Base-by-base conservation (phyloP, 2,113 vertebrate genomes). In the Phaethornis superciliosus region DNA sequence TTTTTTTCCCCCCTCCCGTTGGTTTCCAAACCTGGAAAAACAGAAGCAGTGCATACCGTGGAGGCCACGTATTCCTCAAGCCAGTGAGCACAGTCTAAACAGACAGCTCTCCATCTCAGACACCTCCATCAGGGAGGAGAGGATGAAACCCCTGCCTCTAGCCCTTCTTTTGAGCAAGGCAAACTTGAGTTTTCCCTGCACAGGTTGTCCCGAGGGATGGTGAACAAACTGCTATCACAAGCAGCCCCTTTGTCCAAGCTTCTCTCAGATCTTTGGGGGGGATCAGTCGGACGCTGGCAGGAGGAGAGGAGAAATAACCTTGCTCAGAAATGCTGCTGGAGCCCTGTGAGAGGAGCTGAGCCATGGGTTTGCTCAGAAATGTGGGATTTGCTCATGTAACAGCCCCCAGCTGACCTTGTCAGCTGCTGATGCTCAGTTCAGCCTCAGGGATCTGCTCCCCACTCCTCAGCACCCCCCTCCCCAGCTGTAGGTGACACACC, bases 31-130 rank as follows among this genome's bases (percentile, higher is more conserved):
- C 88, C 93, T 95, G 95, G 96, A 90, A 93, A 95, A 95, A 94
- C 92, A 96, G 85, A 93, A 86, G 62, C 6, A 9, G 40, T 2
- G 1, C 87, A 94, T 92, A 92, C 95, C 82, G 30, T 46, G 94
- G 95, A 88, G 81, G 91, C 96, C 90, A 96, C 85, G 84, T 97
- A 93, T 91, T 96, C 95, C 95, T 96, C 96, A 97, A 96, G 95
- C 95, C 92, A 96, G 58, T 96, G 94, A 96, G 92, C 85, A 7
- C 95, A 96, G 96, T 95, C 96, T 97, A 97, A 97, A 97, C 96
- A 96, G 93, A 44, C 81, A 71, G 85, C 64, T 90, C 81, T 62
- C 49, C 93, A 77, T 51, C 89, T 63, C 89, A 11, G 81, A 49
- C 83, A 91, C 90, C 90, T 83, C 22, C 85, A 35, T 1, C 35